A percentile compares a stretch with the other conserved stretches of the same genome.
Conservation (phyloP, 2,797 vertebrate genomes). For the Thamnophis elegans region DNA sequence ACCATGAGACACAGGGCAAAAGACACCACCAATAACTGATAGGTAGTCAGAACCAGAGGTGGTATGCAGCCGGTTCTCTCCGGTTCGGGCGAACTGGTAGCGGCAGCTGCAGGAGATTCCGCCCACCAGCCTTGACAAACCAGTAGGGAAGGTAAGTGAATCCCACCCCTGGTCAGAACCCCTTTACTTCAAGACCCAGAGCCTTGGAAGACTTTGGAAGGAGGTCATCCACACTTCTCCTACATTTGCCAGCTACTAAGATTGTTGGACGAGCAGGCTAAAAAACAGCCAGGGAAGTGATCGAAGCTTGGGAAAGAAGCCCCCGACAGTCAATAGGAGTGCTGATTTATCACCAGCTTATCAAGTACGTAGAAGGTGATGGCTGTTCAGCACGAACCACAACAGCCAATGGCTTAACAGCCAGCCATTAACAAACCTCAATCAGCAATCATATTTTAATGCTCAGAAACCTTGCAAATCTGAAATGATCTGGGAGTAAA, state of each 20-base stretch:
- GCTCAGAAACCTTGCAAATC: neutral
- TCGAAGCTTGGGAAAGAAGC: neutral
- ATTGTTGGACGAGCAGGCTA: neutral
- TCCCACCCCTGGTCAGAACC: neutral
- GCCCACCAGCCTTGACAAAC: no score
- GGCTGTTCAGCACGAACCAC: no score
- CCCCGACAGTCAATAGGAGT: neutral
- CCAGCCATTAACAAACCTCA: no score
- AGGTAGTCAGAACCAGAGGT: neutral
- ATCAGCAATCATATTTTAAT: neutral
- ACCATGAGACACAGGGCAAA: neutral
- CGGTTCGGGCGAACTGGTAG: no score
- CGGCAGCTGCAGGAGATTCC: no score
- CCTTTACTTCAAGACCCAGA: neutral
- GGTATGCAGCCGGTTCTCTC: no score
- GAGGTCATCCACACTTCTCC: neutral
- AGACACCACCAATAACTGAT: neutral
- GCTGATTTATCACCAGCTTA: neutral
- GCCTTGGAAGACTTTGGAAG: neutral
- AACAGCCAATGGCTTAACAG: no score
- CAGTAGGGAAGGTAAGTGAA: no score
- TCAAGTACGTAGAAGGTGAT: neutral
- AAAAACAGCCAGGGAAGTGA: neutral
- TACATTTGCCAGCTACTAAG: neutral
- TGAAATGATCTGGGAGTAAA: neutral